Evolutionary conservation across 2,888 invertebrate species (phyloP).

Genomic region (Mythimna lalbum): DNA sequence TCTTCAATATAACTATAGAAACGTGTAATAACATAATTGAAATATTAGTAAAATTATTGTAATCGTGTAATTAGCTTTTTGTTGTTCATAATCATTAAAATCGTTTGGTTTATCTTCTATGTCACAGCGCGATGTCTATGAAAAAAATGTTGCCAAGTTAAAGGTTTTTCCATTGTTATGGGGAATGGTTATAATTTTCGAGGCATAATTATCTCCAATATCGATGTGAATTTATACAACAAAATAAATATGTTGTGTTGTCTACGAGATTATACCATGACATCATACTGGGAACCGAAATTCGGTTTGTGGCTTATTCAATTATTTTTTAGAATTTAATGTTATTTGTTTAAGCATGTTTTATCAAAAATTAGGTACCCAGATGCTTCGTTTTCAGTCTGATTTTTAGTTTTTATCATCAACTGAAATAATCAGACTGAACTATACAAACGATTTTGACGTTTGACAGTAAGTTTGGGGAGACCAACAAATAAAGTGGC

Average conservation of each 20-base stretch:
- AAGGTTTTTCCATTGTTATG: background rate
- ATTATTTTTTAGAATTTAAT: background rate
- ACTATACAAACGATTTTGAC: background rate
- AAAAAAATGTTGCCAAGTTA: slow-evolving; percentile 53
- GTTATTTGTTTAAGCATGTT: no score
- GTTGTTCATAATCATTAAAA: background rate
- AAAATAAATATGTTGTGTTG: background rate
- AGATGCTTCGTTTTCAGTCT: background rate
- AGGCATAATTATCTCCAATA: background rate
- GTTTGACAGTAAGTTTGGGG: slow-evolving; percentile 36
- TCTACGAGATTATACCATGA: no score
- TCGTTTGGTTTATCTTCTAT: slow-evolving; percentile 43
- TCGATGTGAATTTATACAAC: background rate
- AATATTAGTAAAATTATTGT: background rate
- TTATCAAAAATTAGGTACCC: background rate
- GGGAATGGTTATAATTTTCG: background rate
- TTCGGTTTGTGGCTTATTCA: no score
- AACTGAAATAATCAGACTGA: background rate
- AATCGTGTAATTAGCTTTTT: background rate
- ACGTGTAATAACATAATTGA: no score
- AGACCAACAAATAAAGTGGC: slow-evolving; percentile 56
- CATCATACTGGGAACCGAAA: no score
- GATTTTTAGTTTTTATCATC: background rate
- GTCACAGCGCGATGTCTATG: slow-evolving; percentile 59
- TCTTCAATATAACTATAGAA: no score